These are phyloP conservation scores for Teleopsis dalmanni DNA, from an alignment of 1,140 invertebrate species.

Conservation along the genomic window DNA sequence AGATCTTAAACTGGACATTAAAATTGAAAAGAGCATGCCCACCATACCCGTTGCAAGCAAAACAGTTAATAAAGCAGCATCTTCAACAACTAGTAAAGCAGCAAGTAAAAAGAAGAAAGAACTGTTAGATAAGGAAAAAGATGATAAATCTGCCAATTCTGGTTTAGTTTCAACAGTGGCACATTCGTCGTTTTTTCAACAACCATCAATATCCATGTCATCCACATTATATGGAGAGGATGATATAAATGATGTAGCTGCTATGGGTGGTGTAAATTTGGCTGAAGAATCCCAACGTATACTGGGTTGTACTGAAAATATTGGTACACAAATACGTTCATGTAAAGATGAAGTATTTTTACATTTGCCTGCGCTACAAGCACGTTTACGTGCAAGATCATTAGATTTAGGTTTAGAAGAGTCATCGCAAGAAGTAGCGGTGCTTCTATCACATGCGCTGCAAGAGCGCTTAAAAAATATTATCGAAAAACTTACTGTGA, in stretches of 20 bases:
- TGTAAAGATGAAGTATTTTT: slow-evolving; percentile 93
- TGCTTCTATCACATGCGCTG: slow-evolving; percentile 88
- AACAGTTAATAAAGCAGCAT: slow-evolving; percentile 12
- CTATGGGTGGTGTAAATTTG: slow-evolving; percentile 98
- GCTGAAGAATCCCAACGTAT: slow-evolving; percentile 94
- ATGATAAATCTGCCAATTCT: slow-evolving; percentile 42
- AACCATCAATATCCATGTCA: slow-evolving; percentile 34
- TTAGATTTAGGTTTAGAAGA: slow-evolving; percentile 79
- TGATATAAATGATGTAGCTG: slow-evolving; percentile 97
- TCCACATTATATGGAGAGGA: slow-evolving; percentile 68
- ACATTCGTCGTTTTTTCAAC: slow-evolving; percentile 39
- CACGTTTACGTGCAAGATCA: slow-evolving; percentile 65
- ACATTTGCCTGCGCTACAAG: slow-evolving; percentile 65
- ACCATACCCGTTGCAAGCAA: slow-evolving; percentile 19
- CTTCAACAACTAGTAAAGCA: slow-evolving; percentile 23
- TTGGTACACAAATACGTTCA: slow-evolving; percentile 90
- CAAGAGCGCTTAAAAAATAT: slow-evolving; percentile 89
- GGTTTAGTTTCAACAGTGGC: slow-evolving; percentile 19
- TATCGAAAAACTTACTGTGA: slow-evolving; percentile 85
- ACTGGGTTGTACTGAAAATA: slow-evolving; percentile 87
- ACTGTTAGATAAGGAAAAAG: slow-evolving; percentile 24
- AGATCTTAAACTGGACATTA: slow-evolving; percentile 22
- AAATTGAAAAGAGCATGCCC: slow-evolving; percentile 26
- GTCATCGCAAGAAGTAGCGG: slow-evolving; percentile 77
- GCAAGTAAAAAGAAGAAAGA: slow-evolving; percentile 37